Conservation (phyloP, 2,888 invertebrate genomes). For the Sinelater perroti region DNA sequence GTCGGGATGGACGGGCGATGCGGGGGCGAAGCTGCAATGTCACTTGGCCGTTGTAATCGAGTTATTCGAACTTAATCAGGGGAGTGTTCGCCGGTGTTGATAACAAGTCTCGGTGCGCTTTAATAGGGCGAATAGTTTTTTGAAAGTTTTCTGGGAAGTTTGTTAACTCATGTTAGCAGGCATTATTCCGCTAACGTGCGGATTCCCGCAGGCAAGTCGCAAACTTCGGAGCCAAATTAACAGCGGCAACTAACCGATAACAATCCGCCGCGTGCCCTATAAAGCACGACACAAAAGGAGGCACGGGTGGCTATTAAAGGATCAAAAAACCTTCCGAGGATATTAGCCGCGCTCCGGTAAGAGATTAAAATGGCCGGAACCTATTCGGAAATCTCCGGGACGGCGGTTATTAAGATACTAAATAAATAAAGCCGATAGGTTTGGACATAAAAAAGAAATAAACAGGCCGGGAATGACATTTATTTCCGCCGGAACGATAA, state of each 20-base stretch:
- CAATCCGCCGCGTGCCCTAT: conserved; percentile 31
- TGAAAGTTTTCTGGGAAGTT: conserved; percentile 26
- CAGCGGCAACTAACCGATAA: conserved; percentile 41
- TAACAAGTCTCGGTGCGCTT: conserved; percentile 13
- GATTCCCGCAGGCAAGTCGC: conserved; percentile 34
- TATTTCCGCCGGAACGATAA: conserved; percentile 47
- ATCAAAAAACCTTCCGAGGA: conserved; percentile 40
- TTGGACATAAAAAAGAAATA: conserved; percentile 43
- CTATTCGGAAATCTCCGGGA: conserved; percentile 37
- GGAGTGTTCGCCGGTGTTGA: not conserved
- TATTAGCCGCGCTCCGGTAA: conserved; percentile 38
- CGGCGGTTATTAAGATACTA: conserved; percentile 45
- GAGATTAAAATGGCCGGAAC: conserved; percentile 42
- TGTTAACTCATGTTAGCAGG: conserved; percentile 34
- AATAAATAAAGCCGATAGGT: conserved; percentile 45
- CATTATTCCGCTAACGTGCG: conserved; percentile 34
- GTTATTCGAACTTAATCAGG: not conserved
- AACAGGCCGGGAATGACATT: conserved; percentile 40
- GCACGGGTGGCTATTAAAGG: conserved; percentile 41
- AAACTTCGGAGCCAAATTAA: conserved; percentile 36
- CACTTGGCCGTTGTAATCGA: conserved; percentile 4
- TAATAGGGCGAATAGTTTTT: conserved; percentile 20
- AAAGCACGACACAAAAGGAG: conserved; percentile 36
- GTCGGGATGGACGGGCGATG: not conserved
- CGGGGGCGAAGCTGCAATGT: conserved; percentile 4